Base-by-base conservation (phyloP, 2,888 invertebrate species). In the Macrosiphum euphorbiae region DNA sequence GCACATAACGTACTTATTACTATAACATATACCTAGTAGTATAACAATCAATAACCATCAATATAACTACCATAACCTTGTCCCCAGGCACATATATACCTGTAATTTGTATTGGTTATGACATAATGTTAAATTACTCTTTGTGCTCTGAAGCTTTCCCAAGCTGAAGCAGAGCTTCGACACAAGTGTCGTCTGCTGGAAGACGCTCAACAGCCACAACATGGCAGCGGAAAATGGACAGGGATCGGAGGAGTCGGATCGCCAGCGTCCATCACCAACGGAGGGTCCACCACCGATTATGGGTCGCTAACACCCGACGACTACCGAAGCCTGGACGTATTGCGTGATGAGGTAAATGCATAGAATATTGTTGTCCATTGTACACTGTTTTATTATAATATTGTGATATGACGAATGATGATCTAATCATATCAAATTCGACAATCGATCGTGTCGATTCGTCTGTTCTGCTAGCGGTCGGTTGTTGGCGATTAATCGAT, bases 271-370 rank as follows among this genome's bases (percentile, higher is more conserved):
- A 92, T 92, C 3, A 92, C 88, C 41, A 92, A 92, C 52, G 92
- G 92, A 20, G 92, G 92, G 20, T 88, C 92, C 3, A 92, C 92
- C 11, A 92, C 92, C 24, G 92, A 92, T 67, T 92, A 92, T 26
- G 92, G 97, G 94, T 98, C 97, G 95, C 96, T 98, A 1, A 92
- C 92, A 95, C 97, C 98, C 96, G 98, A 98, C 95, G 99, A 99
- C 95, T 98, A 98, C 95, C 98, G 97, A 95, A 98, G 98, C 95
- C 96, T 99, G 95, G 98, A 98, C 95, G 97, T 98, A 92, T 97
- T 99, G 35, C 97, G 98, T 95, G 98, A 98, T 95, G 99, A 99
- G 97, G 97, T 97, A 95, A 78, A 61, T 11, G 1, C 52, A 13
- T 20, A 5, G 8, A 8, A 0, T 35, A 20, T 24, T 35, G 35